A percentile compares a stretch with the other conserved stretches of the same genome.
Evolutionary conservation across 35 echinoderm and acorn worm genomes (phyloP).

Genomic region (Amphiura filiformis): DNA sequence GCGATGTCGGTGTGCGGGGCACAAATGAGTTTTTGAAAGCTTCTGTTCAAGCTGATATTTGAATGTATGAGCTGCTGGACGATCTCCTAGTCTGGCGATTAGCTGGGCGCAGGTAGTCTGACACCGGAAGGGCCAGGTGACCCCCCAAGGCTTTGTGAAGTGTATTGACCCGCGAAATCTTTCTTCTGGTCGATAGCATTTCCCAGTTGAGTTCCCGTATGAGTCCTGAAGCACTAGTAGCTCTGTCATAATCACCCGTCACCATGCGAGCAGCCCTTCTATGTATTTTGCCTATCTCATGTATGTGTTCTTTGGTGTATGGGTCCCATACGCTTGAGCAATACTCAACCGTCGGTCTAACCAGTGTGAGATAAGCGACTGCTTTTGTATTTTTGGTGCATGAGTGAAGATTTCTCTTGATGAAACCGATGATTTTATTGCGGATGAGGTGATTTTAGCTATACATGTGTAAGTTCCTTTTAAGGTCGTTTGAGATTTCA

Average conservation of each 20-base stretch:
- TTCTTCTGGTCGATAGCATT: not conserved
- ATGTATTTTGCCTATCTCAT: not conserved
- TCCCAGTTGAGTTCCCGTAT: not conserved
- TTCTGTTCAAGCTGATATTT: no score
- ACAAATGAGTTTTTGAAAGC: no score
- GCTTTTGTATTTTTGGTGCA: not conserved
- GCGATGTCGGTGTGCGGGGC: no score
- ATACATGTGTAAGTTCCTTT: not conserved
- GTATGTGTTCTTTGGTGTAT: not conserved
- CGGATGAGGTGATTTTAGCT: not conserved
- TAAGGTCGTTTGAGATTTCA: not conserved
- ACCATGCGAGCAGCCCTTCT: not conserved
- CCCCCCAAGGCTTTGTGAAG: not conserved
- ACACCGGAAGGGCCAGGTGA: not conserved
- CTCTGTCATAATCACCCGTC: not conserved
- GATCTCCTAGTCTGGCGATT: no score
- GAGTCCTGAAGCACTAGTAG: not conserved
- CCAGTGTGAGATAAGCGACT: not conserved
- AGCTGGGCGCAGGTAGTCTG: not conserved
- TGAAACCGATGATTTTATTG: not conserved
- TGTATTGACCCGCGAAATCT: not conserved
- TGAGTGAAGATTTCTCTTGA: not conserved
- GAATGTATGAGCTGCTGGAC: no score
- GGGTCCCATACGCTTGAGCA: not conserved
- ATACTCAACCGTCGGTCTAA: no score